These are phyloP conservation scores for Habropoda laboriosa DNA, from an alignment of 1,140 invertebrate genomes.

Conservation along the genomic window DNA sequence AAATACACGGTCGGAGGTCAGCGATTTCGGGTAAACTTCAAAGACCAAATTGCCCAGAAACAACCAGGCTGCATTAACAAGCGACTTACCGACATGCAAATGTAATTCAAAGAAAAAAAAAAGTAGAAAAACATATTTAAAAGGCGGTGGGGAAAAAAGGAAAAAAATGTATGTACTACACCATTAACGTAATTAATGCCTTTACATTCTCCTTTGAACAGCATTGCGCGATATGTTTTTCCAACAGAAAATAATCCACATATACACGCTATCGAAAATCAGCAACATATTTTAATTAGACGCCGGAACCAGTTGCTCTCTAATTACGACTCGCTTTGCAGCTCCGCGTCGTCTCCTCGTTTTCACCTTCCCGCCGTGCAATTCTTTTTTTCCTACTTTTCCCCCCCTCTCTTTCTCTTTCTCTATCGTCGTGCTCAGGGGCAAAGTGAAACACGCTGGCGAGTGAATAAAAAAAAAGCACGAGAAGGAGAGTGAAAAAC, in stretches of 20 bases:
- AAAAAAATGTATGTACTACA: too few species aligned
- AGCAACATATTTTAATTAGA: conserved; percentile 6
- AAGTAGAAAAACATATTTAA: too few species aligned
- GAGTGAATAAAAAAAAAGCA: not conserved
- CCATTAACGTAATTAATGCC: not conserved
- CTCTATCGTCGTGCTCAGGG: too few species aligned
- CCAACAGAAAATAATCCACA: too few species aligned
- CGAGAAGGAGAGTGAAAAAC: not conserved
- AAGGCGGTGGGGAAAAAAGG: too few species aligned
- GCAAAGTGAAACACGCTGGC: not conserved
- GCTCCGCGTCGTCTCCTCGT: not conserved
- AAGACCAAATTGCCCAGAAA: not conserved
- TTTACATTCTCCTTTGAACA: too few species aligned
- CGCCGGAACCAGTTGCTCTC: not conserved
- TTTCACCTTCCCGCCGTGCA: not conserved
- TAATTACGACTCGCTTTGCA: not conserved
- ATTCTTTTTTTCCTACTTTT: not conserved
- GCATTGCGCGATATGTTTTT: not conserved
- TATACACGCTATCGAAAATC: not conserved
- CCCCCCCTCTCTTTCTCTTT: not conserved
- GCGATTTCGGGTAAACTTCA: not conserved
- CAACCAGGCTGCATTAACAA: too few species aligned
- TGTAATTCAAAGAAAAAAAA: too few species aligned
- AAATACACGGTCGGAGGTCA: not conserved
- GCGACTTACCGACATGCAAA: too few species aligned